These are phyloP conservation scores for Orthosia cruda DNA, from an alignment of 2,888 invertebrate species.

Conservation along the genomic window DNA sequence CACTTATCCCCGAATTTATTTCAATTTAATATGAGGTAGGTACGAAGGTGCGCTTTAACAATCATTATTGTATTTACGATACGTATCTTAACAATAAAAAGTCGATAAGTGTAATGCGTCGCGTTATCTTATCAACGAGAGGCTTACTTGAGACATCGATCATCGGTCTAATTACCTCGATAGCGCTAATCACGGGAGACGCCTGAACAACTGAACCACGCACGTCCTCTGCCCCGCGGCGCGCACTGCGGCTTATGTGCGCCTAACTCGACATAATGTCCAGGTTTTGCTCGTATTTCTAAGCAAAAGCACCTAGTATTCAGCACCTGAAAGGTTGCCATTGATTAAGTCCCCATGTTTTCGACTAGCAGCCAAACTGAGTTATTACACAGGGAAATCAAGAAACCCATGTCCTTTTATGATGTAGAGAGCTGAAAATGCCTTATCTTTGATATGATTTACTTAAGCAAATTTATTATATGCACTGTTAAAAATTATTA, in stretches of 20 bases:
- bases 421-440: too few relatives aligned
- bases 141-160: conserved; percentile 89
- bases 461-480: too few relatives aligned
- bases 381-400: too few relatives aligned
- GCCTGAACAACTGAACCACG: background rate
- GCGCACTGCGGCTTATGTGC: background rate
- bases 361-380: too few relatives aligned
- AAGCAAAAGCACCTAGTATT: too few relatives aligned
- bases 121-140: conserved; percentile 81
- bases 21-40: conserved; percentile 62
- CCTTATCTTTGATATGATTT: too few relatives aligned
- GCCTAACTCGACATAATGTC: background rate
- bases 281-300: too few relatives aligned
- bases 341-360: too few relatives aligned
- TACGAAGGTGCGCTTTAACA: conserved; percentile 67
- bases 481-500: too few relatives aligned
- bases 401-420: too few relatives aligned
- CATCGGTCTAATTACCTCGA: conserved; percentile 87
- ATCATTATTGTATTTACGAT: conserved; percentile 78
- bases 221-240: conserved; percentile 13
- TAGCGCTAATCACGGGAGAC: conserved; percentile 66
- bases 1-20: conserved; percentile 71
- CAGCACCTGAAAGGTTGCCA: too few relatives aligned
- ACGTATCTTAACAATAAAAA: conserved; percentile 81
- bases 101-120: conserved; percentile 78